A percentile compares a stretch with the other conserved stretches of the same genome.
Evolutionary conservation across 2,113 vertebrate species (phyloP).

Genomic region (Progne subis): DNA sequence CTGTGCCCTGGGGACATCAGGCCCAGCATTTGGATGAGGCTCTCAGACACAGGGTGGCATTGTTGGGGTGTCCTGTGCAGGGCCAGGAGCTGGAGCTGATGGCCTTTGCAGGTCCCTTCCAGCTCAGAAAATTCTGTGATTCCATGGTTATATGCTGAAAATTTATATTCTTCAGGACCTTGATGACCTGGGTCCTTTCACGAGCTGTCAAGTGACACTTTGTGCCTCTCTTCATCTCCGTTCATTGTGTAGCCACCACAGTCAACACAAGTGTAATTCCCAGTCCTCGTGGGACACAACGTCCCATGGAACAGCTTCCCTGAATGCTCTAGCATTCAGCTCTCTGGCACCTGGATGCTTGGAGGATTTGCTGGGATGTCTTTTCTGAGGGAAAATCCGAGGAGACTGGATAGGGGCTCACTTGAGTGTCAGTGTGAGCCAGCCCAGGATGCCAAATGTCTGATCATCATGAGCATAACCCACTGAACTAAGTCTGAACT

Average conservation of each 20-base stretch:
- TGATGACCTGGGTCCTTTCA: background rate
- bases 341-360: background rate
- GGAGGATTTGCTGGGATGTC: background rate
- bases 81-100: background rate
- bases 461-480: background rate
- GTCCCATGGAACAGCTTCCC: background rate
- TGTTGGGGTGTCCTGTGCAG: background rate
- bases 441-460: background rate
- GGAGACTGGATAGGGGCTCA: background rate
- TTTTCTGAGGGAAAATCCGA: background rate
- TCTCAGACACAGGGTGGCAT: background rate
- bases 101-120: background rate
- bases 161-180: background rate
- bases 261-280: background rate
- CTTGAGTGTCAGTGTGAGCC: background rate
- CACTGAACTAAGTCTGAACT: constrained; percentile 48
- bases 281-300: background rate
- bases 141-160: background rate
- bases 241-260: background rate
- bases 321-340: background rate
- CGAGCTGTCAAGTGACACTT: background rate
- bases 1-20: background rate
- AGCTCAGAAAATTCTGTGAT: background rate
- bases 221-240: background rate
- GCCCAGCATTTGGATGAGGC: background rate